Evolutionary conservation across 2,113 vertebrate species (phyloP).

Genomic region (Peromyscus maniculatus): DNA sequence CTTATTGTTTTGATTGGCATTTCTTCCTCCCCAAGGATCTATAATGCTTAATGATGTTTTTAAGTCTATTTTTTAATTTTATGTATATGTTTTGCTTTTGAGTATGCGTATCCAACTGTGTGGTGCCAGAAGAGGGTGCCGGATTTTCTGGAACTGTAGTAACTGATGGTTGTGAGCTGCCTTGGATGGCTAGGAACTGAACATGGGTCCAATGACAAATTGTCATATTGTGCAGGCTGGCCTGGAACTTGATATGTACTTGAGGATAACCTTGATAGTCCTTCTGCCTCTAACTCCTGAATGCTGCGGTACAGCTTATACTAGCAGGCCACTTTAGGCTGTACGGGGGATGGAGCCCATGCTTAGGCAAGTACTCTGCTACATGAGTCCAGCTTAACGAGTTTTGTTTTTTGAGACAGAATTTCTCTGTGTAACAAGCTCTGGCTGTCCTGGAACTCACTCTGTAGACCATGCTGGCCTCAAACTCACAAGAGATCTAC

Average conservation of each 20-base stretch:
- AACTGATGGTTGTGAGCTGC: neutral
- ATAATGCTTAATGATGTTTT: neutral
- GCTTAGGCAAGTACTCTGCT: neutral
- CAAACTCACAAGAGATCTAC: too few species aligned
- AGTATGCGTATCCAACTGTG: neutral
- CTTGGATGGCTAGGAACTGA: neutral
- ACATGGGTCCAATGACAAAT: neutral
- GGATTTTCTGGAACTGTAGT: neutral
- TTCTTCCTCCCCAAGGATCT: neutral
- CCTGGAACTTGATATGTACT: neutral
- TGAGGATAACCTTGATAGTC: neutral
- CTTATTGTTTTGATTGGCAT: neutral
- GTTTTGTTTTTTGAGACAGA: too few species aligned
- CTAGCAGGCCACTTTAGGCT: neutral
- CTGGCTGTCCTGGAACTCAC: too few species aligned
- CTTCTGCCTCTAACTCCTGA: neutral
- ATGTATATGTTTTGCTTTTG: neutral
- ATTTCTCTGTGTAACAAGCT: too few species aligned
- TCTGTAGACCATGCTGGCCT: too few species aligned
- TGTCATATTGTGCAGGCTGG: neutral
- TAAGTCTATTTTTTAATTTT: neutral
- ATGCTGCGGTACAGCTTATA: neutral
- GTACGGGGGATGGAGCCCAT: neutral
- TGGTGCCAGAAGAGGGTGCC: neutral
- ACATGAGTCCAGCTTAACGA: neutral